A percentile compares a stretch with the other conserved stretches of the same genome.
Evolutionary conservation across 2,113 vertebrate species (phyloP).

Genomic region (Myrmophylax atrothorax): DNA sequence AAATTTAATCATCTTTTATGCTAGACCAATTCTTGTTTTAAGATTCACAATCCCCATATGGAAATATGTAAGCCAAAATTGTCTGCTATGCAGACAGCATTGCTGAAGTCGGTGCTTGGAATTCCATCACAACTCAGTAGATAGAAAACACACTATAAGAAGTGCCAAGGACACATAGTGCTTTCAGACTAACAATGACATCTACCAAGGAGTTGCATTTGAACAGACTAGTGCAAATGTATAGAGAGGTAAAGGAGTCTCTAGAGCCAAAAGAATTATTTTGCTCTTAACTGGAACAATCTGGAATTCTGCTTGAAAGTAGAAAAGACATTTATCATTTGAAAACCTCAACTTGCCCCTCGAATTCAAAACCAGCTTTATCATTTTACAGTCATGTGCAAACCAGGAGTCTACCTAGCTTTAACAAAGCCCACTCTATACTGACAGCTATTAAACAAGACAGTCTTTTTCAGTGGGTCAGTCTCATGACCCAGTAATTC

Average conservation of each 20-base stretch:
- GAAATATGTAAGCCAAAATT: not conserved
- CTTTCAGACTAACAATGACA: not conserved
- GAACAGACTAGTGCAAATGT: not conserved
- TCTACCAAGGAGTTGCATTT: not conserved
- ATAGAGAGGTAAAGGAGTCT: not conserved
- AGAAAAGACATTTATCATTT: not conserved
- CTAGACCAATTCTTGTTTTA: not conserved
- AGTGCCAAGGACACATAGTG: not conserved
- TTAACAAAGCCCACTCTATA: not conserved
- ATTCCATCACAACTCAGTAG: not conserved
- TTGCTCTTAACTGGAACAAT: not conserved
- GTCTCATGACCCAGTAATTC: not conserved
- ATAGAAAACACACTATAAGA: accelerated
- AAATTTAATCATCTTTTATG: not conserved
- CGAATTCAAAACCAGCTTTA: not conserved
- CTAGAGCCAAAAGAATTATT: not conserved
- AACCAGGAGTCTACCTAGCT: not conserved
- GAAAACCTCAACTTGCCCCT: not conserved
- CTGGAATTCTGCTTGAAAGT: not conserved
- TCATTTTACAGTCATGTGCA: not conserved
- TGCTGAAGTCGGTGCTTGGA: not conserved
- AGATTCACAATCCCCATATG: not conserved
- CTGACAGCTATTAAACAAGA: not conserved
- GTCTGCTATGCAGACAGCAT: not conserved
- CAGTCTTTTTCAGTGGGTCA: not conserved